A percentile compares a stretch with the other conserved stretches of the same genome.
Evolutionary conservation across 2,888 invertebrate species (phyloP).

Genomic region (Calameuta pallipes): DNA sequence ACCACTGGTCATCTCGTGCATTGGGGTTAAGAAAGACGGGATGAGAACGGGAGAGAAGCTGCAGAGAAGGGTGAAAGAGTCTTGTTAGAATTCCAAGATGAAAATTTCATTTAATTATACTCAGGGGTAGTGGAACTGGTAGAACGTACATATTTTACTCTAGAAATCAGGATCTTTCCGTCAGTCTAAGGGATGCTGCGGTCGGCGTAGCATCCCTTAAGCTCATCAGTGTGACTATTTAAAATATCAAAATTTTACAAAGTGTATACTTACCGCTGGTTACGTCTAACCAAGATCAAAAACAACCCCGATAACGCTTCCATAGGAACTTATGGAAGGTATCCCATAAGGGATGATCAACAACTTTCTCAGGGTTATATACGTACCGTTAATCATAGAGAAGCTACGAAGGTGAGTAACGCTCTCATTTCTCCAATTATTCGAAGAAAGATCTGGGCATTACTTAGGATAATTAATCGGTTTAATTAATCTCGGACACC

Average conservation of each 20-base stretch:
- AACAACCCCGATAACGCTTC: background rate
- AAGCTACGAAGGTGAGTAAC: background rate
- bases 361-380: background rate
- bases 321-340: background rate
- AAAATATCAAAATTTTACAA: background rate
- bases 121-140: conserved; percentile 46
- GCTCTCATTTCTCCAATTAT: background rate
- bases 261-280: background rate
- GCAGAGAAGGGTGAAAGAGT: background rate
- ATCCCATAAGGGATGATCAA: background rate
- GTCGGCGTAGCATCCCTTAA: conserved; percentile 47
- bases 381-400: background rate
- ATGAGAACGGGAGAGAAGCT: background rate
- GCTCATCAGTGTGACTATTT: background rate
- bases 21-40: conserved; percentile 4
- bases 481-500: background rate
- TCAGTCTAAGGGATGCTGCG: conserved; percentile 58
- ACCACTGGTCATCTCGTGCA: conserved; percentile 46
- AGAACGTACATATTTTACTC: conserved; percentile 37
- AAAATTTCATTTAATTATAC: conserved; percentile 43
- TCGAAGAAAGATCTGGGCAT: background rate
- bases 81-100: conserved; percentile 35
- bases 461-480: background rate
- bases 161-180: conserved; percentile 37
- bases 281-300: background rate